A percentile compares a stretch with the other conserved stretches of the same genome.
phyloP scores from a whole-genome alignment of 1,140 invertebrate genomes.

The Drosophila miranda region DNA sequence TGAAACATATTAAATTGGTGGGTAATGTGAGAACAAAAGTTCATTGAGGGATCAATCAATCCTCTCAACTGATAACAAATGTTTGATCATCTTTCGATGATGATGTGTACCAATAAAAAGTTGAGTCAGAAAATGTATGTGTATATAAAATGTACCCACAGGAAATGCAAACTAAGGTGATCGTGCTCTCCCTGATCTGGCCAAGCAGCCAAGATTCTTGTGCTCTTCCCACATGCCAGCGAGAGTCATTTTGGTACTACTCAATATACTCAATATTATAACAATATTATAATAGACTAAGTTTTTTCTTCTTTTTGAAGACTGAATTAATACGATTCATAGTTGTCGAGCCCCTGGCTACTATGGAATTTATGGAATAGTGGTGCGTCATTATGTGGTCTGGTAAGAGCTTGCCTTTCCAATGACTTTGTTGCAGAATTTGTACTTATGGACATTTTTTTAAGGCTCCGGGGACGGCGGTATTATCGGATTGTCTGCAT shows the following conservation, averaged over 20 bases:
- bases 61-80: conserved; percentile 23
- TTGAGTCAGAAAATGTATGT: background rate
- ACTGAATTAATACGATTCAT: too few relatives aligned
- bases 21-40: conserved; percentile 10
- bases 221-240: conserved; percentile 66
- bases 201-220: conserved; percentile 69
- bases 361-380: too few relatives aligned
- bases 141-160: background rate
- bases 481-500: too few relatives aligned
- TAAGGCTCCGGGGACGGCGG: too few relatives aligned
- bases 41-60: background rate
- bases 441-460: too few relatives aligned
- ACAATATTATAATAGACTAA: too few relatives aligned
- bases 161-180: background rate
- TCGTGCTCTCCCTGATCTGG: conserved; percentile 1
- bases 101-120: conserved; percentile 31
- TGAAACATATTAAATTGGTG: conserved; percentile 22
- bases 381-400: too few relatives aligned
- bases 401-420: too few relatives aligned
- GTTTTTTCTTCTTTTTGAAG: too few relatives aligned
- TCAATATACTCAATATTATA: too few relatives aligned
- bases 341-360: too few relatives aligned
- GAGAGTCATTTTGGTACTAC: conserved; percentile 74
- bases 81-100: background rate
- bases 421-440: too few relatives aligned